Evolutionary conservation across 2,888 invertebrate genomes (phyloP).

Genomic region (Eledona agricola): DNA sequence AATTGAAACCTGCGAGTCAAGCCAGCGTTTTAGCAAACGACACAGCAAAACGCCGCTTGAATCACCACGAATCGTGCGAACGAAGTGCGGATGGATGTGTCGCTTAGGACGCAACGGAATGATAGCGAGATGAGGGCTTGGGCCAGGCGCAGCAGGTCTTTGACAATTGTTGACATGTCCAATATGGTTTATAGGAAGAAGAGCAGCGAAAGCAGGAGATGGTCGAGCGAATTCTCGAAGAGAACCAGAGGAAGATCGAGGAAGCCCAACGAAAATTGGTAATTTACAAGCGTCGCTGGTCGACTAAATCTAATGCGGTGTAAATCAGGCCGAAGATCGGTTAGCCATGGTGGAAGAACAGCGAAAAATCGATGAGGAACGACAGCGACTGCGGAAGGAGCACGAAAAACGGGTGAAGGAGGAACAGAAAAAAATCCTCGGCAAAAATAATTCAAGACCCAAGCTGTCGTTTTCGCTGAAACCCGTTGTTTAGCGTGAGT

Average conservation of each 20-base stretch:
- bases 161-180: constrained; percentile 61
- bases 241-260: constrained; percentile 97
- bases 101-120: background rate
- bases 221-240: constrained; percentile 95
- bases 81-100: constrained; percentile 1
- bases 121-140: constrained; percentile 48
- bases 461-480: constrained; percentile 92
- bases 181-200: constrained; percentile 90
- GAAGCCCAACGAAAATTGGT: constrained; percentile 97
- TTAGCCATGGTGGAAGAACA: constrained; percentile 97
- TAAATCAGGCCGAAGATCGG: constrained; percentile 89
- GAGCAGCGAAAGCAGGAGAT: constrained; percentile 95
- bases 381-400: constrained; percentile 91
- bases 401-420: constrained; percentile 92
- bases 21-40: constrained; percentile 8
- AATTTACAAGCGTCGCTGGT: constrained; percentile 54
- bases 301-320: constrained; percentile 27
- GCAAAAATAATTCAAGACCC: constrained; percentile 96
- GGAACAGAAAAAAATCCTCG: constrained; percentile 96
- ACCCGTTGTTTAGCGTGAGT: constrained; percentile 67
- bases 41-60: no score
- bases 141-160: constrained; percentile 50
- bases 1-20: constrained; percentile 7
- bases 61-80: background rate
- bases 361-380: constrained; percentile 93